Evolutionary conservation across 37 sponge, comb jelly and placozoan species (phyloP), one percentile per base, ranked within the genome.

Genomic region (Cliona cf. orientalis): DNA sequence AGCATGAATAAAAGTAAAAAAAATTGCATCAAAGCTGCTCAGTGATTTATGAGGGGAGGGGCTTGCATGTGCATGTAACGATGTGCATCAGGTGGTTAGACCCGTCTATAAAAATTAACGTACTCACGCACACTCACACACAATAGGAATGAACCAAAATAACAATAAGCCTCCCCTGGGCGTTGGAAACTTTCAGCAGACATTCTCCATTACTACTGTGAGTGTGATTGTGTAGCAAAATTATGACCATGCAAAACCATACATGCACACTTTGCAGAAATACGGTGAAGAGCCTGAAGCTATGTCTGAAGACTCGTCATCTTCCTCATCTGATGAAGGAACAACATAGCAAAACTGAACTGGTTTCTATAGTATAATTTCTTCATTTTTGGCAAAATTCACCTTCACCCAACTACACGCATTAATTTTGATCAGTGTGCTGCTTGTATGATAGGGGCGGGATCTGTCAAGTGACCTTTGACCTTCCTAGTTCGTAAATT

Each of bases 241-340:
- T 49, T 11, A 49, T 17, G 17, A 19, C 55, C 11, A 49, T 49
- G 17, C 17, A 49, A 11, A 49, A 19, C 55, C 55, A 49, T 11
- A 49, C 14, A 49, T 49, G 55, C 55, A 19, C 23, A n/a, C 5
- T n/a, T 25, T 61, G 28, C 26, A 61, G 28, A 22, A 21, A 21
- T 25, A 22, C 0, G 43, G 61, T n/a, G 74, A 61, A 40, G 84
- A 89, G 36, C 61, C 83, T 26, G 90, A 89, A 46, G 41, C 61
- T 19, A 89, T 89, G 80, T 84, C 90, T 23, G 90, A 89, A 46
- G 90, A 89, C 41, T 74, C 84, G 11, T 85, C 85, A 37, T 46
- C 71, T 22, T 69, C 88, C 4, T 89, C 90, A 34, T 89, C 90
- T 17, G 90, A 83, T 72, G 90, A 89, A 60, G 90, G 58, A 74